Conservation (phyloP, 2,888 invertebrate genomes). For the Chrysodeixis includens region DNA sequence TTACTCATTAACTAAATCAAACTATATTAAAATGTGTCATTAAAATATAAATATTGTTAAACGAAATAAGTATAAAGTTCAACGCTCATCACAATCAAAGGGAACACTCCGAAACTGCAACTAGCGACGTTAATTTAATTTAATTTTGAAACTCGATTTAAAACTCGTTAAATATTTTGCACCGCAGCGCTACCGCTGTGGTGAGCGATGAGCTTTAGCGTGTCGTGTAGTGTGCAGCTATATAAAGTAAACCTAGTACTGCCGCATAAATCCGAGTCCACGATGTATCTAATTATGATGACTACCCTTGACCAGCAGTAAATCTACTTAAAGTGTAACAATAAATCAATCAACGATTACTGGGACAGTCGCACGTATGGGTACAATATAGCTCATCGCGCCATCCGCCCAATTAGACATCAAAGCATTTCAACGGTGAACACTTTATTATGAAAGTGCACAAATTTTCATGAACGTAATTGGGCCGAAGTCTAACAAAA, state of each 20-base stretch:
- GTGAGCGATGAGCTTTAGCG: neutral
- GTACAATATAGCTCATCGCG: constrained; percentile 61
- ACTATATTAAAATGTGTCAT: no score
- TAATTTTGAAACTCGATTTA: neutral
- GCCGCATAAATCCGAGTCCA: constrained; percentile 28
- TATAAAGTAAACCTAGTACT: constrained; percentile 20
- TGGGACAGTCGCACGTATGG: constrained; percentile 62
- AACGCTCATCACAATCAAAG: no score
- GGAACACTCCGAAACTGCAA: no score
- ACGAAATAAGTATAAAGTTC: no score
- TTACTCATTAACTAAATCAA: no score
- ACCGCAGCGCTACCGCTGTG: neutral
- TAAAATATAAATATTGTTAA: no score
- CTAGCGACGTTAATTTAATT: neutral
- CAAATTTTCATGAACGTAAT: constrained; percentile 85
- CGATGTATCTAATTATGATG: constrained; percentile 43
- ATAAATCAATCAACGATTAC: constrained; percentile 81
- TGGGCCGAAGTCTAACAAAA: constrained; percentile 83
- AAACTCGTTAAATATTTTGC: neutral
- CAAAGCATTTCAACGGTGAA: constrained; percentile 80
- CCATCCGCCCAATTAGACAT: constrained; percentile 83
- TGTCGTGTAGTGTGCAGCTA: constrained; percentile 6
- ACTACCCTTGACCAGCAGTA: constrained; percentile 51
- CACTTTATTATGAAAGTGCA: constrained; percentile 84
- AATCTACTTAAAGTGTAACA: constrained; percentile 53